These are phyloP conservation scores for Entomyzon cyanotis DNA, from an alignment of 2,113 vertebrate genomes.

Conservation along the genomic window DNA sequence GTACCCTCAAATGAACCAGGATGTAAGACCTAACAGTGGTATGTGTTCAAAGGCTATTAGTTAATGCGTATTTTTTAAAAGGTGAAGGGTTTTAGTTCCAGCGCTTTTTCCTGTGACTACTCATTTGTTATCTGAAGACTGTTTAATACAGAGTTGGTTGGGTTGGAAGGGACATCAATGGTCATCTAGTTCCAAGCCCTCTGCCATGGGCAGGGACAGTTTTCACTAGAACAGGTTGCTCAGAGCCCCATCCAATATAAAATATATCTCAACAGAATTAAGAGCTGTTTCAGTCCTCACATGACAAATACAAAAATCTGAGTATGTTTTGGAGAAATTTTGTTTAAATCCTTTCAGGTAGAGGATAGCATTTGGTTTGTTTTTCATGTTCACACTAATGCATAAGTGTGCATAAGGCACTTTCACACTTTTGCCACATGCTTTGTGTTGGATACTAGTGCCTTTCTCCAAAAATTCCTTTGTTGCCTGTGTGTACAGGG, in stretches of 20 bases:
- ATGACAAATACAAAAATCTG: background rate
- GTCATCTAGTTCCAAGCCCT: background rate
- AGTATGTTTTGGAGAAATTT: background rate
- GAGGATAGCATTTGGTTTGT: background rate
- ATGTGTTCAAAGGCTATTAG: background rate
- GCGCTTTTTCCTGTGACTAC: background rate
- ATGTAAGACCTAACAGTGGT: background rate
- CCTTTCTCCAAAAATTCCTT: background rate
- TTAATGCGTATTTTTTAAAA: background rate
- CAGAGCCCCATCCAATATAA: background rate
- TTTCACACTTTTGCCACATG: background rate
- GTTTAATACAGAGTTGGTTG: background rate
- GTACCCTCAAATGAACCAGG: background rate
- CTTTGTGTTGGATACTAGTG: background rate
- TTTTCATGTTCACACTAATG: background rate
- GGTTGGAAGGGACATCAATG: background rate
- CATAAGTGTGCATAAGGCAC: background rate
- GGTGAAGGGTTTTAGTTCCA: background rate
- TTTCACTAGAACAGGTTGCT: background rate
- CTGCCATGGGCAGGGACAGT: background rate
- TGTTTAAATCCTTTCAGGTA: background rate
- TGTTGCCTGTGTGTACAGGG: background rate
- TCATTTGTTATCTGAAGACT: background rate
- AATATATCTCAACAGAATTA: background rate
- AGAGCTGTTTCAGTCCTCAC: background rate